Base-by-base conservation (phyloP, 2,888 invertebrate genomes). In the Griposia aprilina region DNA sequence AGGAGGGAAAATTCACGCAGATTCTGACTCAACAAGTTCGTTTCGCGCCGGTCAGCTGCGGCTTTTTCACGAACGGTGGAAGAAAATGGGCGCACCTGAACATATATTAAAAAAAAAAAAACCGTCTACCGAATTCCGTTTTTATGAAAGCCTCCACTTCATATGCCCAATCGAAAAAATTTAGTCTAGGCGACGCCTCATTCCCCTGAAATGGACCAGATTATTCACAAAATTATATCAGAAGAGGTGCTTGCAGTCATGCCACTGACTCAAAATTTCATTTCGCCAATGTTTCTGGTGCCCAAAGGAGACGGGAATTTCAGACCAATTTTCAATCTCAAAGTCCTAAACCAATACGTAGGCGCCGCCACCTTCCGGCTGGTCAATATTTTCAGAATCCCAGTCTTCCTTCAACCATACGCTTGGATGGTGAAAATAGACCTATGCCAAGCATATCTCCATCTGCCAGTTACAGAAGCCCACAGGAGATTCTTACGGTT, bases 351-450 rank as follows among this genome's bases (percentile, higher is more conserved):
- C 30, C 30, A 3, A 36, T 57, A 57, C 57, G 57, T 57, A 23
- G 63, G 41, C 23, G 41, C 63, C 41, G n/a, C 36, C 63, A 65
- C 63, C 63, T 65, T 65, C 41, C 41, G 63, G 23, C 63, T 65
- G 41, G 41, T 65, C 63, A 66, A 66, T 26, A 45, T 66, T 66
- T 48, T 66, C 65, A 45, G 65, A 26, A 66, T 45, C n/a, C 65
- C 17, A 45, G 65, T 45, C 45, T 66, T 66, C n/a, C 65, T 66
- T 45, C 65, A 65, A n/a, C 65, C 63, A 41, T 41, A 63, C 23
- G 63, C 23, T 3, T 36, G 30, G 30, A 36, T 36, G 30, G 30
- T 36, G 30, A 36, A 36, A 36, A 36, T 36, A 36, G 30, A 36
- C 30, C 30, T 36, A 36, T 36, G 2, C 30, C 30, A 36, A 36